These are phyloP conservation scores for Thinocorus orbignyianus DNA, from an alignment of 2,113 vertebrate genomes.

Conservation along the genomic window DNA sequence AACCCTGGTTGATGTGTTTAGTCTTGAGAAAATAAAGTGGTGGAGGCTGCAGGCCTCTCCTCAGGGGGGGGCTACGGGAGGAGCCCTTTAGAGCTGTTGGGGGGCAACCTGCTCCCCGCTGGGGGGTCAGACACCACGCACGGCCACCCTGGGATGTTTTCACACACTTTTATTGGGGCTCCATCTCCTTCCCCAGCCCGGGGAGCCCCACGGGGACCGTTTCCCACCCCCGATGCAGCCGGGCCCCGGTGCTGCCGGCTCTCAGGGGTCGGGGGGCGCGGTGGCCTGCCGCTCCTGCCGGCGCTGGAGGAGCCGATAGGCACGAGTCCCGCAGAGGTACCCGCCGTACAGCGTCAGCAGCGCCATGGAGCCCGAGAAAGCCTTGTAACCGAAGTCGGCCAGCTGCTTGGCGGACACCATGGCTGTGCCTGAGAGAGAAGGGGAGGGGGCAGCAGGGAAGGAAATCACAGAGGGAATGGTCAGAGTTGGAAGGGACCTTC, in stretches of 20 bases:
- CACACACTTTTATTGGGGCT: neutral
- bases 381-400: slow-evolving; percentile 88
- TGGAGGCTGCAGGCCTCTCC: fast-evolving
- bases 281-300: slow-evolving; percentile 72
- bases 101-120: fast-evolving
- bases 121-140: neutral
- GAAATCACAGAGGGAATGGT: too few relatives aligned
- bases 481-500: too few relatives aligned
- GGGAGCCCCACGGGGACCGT: fast-evolving
- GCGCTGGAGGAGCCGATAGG: slow-evolving; percentile 72
- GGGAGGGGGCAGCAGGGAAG: too few relatives aligned
- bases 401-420: slow-evolving; percentile 89
- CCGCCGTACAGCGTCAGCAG: slow-evolving; percentile 87
- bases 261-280: slow-evolving; percentile 51
- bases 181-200: fast-evolving
- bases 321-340: slow-evolving; percentile 82
- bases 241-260: fast-evolving
- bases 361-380: slow-evolving; percentile 90
- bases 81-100: fast-evolving
- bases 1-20: fast-evolving
- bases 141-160: fast-evolving
- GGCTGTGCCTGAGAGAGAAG: neutral
- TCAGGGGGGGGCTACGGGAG: neutral
- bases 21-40: neutral
- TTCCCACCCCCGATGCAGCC: too few relatives aligned